Percentiles rank a stretch among this genome's conserved stretches.
Conservation (phyloP, 2,113 vertebrate species). For the Empidonax alnorum region DNA sequence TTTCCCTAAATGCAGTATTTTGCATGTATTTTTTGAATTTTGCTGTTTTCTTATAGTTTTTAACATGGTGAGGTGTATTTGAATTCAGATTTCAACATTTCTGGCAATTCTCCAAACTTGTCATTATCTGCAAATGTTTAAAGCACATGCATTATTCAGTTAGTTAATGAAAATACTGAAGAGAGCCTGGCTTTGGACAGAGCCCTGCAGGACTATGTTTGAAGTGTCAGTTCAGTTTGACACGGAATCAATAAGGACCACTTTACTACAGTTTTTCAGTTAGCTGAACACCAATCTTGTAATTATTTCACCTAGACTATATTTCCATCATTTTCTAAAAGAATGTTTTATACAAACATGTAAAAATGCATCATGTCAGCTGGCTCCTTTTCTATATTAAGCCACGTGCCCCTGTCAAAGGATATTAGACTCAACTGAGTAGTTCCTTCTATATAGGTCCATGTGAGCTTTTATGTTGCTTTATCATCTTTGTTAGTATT, state of each 20-base stretch:
- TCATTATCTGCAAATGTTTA: background rate
- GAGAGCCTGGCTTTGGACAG: background rate
- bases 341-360: background rate
- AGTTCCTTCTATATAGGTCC: background rate
- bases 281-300: background rate
- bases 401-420: background rate
- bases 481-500: background rate
- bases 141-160: background rate
- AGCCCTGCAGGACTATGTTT: background rate
- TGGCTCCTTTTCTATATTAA: background rate
- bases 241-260: background rate
- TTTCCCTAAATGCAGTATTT: background rate
- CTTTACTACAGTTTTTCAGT: background rate
- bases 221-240: background rate
- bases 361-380: background rate
- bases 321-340: background rate
- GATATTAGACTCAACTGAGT: background rate
- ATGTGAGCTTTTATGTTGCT: background rate
- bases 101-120: background rate
- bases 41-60: background rate
- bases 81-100: background rate
- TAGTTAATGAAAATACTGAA: background rate
- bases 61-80: background rate
- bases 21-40: background rate
- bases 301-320: background rate